These are phyloP conservation scores for Typhlichthys subterraneus DNA, from an alignment of 2,797 vertebrate genomes.

Conservation along the genomic window DNA sequence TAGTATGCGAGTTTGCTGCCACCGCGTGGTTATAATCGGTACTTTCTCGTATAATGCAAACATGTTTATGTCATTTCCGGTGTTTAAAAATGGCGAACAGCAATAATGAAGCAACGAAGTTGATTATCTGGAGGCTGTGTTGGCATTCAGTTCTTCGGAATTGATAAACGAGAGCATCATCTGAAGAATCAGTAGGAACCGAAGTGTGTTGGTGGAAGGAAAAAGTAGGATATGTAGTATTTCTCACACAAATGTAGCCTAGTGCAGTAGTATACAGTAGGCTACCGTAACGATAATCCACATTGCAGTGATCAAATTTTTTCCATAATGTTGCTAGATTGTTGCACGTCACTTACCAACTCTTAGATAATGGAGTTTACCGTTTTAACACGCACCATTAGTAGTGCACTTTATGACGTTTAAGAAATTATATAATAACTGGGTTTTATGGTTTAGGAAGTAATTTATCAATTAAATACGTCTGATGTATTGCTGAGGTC, in stretches of 20 bases:
- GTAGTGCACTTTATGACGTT: too few relatives aligned
- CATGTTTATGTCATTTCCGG: conserved; percentile 57
- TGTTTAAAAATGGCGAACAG: conserved; percentile 70
- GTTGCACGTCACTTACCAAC: not conserved
- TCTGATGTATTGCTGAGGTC: not conserved
- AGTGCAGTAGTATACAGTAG: too few relatives aligned
- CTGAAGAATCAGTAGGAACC: conserved; percentile 12
- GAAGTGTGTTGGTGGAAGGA: not conserved
- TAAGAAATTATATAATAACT: too few relatives aligned
- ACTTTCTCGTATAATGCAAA: too few relatives aligned
- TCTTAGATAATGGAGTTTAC: not conserved
- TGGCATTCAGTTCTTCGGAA: not conserved
- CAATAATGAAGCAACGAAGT: not conserved
- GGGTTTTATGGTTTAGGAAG: not conserved
- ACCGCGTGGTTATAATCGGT: conserved; percentile 26
- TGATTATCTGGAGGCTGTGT: conserved; percentile 15
- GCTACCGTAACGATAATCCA: not conserved
- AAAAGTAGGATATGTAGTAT: conserved; percentile 21
- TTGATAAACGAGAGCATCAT: not conserved
- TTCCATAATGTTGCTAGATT: conserved; percentile 10
- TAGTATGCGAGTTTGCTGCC: conserved; percentile 18
- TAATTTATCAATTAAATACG: not conserved
- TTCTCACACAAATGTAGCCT: not conserved
- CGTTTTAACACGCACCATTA: not conserved
- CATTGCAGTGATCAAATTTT: conserved; percentile 4